phyloP scores from a whole-genome alignment of 2,797 vertebrate genomes.

The Pelodytes ibericus region DNA sequence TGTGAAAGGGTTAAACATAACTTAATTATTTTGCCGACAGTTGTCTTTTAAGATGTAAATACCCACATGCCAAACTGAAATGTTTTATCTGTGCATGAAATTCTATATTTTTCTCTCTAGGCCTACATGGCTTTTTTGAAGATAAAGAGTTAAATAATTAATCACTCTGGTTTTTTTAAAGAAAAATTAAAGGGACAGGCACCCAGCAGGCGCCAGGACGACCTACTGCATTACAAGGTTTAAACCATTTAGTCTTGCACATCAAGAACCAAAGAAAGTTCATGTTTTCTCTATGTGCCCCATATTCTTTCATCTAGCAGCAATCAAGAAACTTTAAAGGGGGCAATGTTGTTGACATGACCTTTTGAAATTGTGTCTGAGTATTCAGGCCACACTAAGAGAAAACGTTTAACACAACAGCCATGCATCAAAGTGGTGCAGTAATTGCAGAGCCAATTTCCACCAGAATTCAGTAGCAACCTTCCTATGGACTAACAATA shows the following conservation, averaged over 20 bases:
- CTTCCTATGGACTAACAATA: background rate
- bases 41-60: too few species aligned
- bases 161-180: background rate
- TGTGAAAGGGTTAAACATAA: too few species aligned
- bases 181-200: background rate
- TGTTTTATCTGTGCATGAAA: too few species aligned
- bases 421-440: slow-evolving; percentile 35
- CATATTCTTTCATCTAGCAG: slow-evolving; percentile 44
- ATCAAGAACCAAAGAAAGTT: slow-evolving; percentile 34
- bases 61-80: too few species aligned
- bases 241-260: slow-evolving; percentile 25
- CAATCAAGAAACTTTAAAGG: slow-evolving; percentile 53
- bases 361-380: slow-evolving; percentile 45
- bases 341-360: slow-evolving; percentile 41
- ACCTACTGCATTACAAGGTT: background rate
- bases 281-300: slow-evolving; percentile 36
- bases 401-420: slow-evolving; percentile 50
- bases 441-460: slow-evolving; percentile 30
- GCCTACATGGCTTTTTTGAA: too few species aligned
- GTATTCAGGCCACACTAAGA: slow-evolving; percentile 47
- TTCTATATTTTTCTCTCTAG: too few species aligned
- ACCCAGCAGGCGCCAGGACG: slow-evolving; percentile 5
- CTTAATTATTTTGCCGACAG: too few species aligned
- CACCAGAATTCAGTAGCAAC: slow-evolving; percentile 9
- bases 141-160: too few species aligned